Percentiles rank a stretch among this genome's conserved stretches.
Conservation (phyloP, 2,113 vertebrate species). For the Pao palembangensis region DNA sequence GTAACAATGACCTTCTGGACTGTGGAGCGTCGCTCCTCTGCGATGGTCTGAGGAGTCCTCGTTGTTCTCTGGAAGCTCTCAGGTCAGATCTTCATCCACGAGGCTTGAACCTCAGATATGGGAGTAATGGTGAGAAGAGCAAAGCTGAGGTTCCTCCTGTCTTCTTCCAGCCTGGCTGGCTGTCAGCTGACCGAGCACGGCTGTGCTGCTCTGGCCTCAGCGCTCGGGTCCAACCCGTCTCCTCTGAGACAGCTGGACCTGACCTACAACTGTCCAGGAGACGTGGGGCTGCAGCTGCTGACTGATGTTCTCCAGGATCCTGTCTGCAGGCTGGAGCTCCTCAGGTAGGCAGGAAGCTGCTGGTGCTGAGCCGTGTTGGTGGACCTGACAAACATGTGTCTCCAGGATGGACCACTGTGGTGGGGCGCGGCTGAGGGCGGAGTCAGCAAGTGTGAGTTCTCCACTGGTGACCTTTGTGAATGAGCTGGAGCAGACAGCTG, state of each 20-base stretch:
- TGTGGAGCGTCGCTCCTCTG: slow-evolving; percentile 3
- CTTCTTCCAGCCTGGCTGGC: slow-evolving; percentile 1
- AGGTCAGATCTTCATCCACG: background rate
- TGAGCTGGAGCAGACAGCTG: too few species aligned
- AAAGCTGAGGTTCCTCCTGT: too few species aligned
- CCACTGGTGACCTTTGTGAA: too few species aligned
- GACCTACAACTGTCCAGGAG: slow-evolving; percentile 3
- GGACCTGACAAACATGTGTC: too few species aligned
- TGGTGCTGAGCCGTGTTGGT: too few species aligned
- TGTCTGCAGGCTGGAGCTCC: background rate
- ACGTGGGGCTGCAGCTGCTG: background rate
- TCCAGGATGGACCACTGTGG: too few species aligned
- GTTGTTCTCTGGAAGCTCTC: background rate
- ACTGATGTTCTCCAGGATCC: background rate
- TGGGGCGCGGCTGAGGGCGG: too few species aligned
- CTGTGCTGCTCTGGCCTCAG: background rate
- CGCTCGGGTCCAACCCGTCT: background rate
- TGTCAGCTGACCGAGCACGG: background rate
- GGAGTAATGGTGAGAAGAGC: too few species aligned
- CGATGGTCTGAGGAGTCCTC: background rate
- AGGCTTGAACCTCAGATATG: background rate
- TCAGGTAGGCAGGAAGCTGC: background rate
- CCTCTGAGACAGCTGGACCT: too few species aligned
- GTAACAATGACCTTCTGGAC: slow-evolving; percentile 19
- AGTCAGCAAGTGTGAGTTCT: too few species aligned